Evolutionary conservation across 2,888 invertebrate species (phyloP).

Genomic region (Drosophila anceps): DNA sequence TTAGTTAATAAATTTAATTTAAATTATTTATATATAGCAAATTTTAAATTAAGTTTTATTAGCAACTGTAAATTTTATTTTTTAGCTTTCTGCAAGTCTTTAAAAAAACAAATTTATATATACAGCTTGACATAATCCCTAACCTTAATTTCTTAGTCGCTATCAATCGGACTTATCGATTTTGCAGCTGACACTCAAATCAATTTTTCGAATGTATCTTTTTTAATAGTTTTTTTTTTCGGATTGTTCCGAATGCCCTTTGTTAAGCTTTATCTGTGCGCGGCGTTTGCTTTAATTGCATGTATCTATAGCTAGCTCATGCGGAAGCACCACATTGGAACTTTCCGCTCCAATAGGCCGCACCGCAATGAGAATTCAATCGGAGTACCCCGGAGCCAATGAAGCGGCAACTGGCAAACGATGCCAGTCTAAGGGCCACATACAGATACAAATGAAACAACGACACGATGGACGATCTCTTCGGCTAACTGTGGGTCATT

Average conservation of each 20-base stretch:
- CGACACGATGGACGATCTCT: slow-evolving; percentile 10
- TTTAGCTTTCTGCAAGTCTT: too few relatives aligned
- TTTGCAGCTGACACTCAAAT: slow-evolving; percentile 2
- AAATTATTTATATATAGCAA: background rate
- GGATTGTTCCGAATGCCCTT: background rate
- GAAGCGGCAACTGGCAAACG: slow-evolving; percentile 67
- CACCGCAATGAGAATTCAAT: slow-evolving; percentile 67
- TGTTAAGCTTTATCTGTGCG: slow-evolving; percentile 21
- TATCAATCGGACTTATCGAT: background rate
- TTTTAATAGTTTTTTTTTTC: slow-evolving; percentile 21
- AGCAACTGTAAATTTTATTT: background rate
- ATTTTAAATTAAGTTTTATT: background rate
- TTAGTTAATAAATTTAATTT: background rate
- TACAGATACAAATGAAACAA: slow-evolving; percentile 20
- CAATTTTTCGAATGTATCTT: slow-evolving; percentile 4
- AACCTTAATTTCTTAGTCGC: background rate
- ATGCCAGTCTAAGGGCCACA: slow-evolving; percentile 43
- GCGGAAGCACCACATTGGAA: slow-evolving; percentile 63
- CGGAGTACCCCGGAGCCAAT: slow-evolving; percentile 50
- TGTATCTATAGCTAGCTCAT: slow-evolving; percentile 19
- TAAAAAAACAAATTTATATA: too few relatives aligned
- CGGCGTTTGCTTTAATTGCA: slow-evolving; percentile 31
- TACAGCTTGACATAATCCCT: background rate
- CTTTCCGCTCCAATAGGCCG: slow-evolving; percentile 78
- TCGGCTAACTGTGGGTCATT: slow-evolving; percentile 61